Evolutionary conservation across 2,113 vertebrate species (phyloP).

Genomic region (Pomatorhinus ruficollis): DNA sequence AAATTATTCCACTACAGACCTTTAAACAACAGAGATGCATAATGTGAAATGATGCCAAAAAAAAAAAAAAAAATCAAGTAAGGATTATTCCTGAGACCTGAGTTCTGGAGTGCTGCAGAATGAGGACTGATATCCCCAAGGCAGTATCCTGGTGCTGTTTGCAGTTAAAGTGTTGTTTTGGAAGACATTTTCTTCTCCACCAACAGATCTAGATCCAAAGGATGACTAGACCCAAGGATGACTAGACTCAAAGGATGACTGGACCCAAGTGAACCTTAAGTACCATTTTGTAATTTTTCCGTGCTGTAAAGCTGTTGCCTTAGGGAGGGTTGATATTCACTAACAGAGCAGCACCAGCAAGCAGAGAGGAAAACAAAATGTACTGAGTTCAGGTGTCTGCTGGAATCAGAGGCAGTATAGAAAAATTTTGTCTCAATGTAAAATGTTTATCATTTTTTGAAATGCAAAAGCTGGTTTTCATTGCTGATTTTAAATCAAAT

Average conservation of each 20-base stretch:
- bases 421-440: background rate
- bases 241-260: background rate
- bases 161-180: background rate
- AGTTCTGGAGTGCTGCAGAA: background rate
- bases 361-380: background rate
- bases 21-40: background rate
- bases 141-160: background rate
- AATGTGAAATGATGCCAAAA: background rate
- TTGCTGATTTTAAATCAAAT: conserved; percentile 33
- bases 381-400: background rate
- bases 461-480: background rate
- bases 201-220: background rate
- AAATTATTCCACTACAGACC: background rate
- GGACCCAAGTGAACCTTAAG: background rate
- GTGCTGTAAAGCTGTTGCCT: background rate
- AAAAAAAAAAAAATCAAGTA: background rate
- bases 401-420: background rate
- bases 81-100: background rate
- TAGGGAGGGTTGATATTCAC: background rate
- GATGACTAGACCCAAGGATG: background rate
- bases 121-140: background rate
- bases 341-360: background rate
- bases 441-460: background rate
- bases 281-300: background rate
- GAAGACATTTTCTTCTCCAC: background rate